Evolutionary conservation across 2,113 vertebrate genomes (phyloP).

Genomic region (Dermatemys mawii): DNA sequence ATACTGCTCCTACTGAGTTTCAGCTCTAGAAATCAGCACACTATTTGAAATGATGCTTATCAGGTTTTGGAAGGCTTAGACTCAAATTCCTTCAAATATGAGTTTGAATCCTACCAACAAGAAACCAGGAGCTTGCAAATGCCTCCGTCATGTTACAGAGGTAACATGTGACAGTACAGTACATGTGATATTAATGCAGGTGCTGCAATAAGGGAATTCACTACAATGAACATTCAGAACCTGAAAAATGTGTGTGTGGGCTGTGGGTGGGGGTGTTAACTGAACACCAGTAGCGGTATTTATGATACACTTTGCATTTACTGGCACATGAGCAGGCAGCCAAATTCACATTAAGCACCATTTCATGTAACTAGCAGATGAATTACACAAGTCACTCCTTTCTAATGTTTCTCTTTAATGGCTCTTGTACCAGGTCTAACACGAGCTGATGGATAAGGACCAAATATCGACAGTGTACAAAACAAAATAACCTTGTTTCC

Average conservation of each 20-base stretch:
- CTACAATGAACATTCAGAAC: neutral
- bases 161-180: neutral
- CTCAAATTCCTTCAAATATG: neutral
- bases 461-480: neutral
- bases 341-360: neutral
- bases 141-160: neutral
- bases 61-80: neutral
- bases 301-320: neutral
- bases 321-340: neutral
- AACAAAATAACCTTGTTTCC: neutral
- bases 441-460: neutral
- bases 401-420: neutral
- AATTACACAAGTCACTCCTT: neutral
- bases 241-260: fast-evolving
- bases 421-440: neutral
- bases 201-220: neutral
- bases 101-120: neutral
- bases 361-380: neutral
- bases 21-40: neutral
- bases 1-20: neutral
- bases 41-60: neutral
- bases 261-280: neutral
- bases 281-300: neutral
- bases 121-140: neutral
- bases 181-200: fast-evolving